phyloP scores from a whole-genome alignment of 2,888 invertebrate genomes.

The Meandrusa payeni region DNA sequence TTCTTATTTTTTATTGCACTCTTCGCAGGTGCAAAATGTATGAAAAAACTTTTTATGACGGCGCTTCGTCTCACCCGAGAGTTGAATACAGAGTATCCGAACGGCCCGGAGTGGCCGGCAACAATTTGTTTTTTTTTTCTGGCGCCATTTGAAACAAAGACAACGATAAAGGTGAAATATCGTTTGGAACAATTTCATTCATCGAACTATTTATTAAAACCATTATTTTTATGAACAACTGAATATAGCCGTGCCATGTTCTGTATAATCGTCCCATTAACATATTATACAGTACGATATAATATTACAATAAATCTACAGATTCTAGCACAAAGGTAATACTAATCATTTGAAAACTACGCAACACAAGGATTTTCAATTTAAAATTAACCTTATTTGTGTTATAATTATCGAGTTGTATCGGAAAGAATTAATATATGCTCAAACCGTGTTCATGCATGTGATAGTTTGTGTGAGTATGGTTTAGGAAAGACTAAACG shows the following conservation, averaged over 20 bases:
- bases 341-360: too few species aligned
- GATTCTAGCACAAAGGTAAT: too few species aligned
- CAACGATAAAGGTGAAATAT: slow-evolving; percentile 15
- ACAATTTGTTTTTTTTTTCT: slow-evolving; percentile 23
- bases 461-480: too few species aligned
- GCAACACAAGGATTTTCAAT: too few species aligned
- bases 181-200: slow-evolving; percentile 10
- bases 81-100: slow-evolving; percentile 30
- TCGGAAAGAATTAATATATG: too few species aligned
- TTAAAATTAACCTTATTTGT: too few species aligned
- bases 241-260: slow-evolving; percentile 5
- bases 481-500: too few species aligned
- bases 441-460: too few species aligned
- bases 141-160: slow-evolving; percentile 22
- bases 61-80: slow-evolving; percentile 50
- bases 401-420: too few species aligned
- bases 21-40: slow-evolving; percentile 65
- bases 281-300: too few species aligned
- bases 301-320: too few species aligned
- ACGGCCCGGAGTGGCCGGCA: slow-evolving; percentile 23
- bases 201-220: slow-evolving; percentile 12
- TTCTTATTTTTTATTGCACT: slow-evolving; percentile 44
- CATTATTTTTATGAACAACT: slow-evolving; percentile 10
- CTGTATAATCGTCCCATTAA: too few species aligned
- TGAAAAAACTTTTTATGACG: slow-evolving; percentile 63